Percentiles rank a stretch among this genome's conserved stretches.
phyloP scores from a whole-genome alignment of 2,113 vertebrate genomes.

The Stomatorhinus ivindoensis region DNA sequence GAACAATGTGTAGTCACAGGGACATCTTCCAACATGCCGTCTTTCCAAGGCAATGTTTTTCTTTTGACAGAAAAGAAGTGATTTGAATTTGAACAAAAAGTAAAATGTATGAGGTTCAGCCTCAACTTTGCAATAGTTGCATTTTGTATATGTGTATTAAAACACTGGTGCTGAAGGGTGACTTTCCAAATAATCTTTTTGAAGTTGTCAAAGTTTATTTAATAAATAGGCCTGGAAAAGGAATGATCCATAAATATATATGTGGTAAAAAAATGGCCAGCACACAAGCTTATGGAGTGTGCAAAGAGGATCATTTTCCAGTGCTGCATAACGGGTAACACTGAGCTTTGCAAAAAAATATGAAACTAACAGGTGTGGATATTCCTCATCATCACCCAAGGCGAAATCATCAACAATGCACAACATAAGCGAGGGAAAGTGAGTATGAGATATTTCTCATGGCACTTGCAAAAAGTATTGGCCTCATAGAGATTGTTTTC shows the following conservation, averaged over 20 bases:
- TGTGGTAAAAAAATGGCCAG: not conserved
- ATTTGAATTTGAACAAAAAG: not conserved
- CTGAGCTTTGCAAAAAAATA: not conserved
- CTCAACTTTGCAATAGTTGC: not conserved
- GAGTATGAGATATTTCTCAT: not conserved
- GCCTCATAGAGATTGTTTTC: not conserved
- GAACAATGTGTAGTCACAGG: not conserved
- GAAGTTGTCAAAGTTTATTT: not conserved
- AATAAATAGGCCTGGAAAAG: not conserved
- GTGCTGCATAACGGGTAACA: not conserved
- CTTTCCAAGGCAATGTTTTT: constrained; percentile 7
- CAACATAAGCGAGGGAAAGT: not conserved
- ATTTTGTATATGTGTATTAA: not conserved
- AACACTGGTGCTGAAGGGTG: not conserved
- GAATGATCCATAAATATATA: not conserved
- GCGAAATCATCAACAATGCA: not conserved
- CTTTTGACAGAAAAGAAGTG: not conserved
- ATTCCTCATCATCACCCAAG: not conserved
- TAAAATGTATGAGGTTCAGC: not conserved
- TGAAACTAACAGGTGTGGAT: not conserved
- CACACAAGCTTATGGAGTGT: not conserved
- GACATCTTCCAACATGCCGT: not conserved
- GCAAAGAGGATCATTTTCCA: not conserved
- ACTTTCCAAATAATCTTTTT: not conserved
- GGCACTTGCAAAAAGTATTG: not conserved